Evolutionary conservation across 2,888 invertebrate genomes (phyloP).

Genomic region (Philopedon plagiatum): DNA sequence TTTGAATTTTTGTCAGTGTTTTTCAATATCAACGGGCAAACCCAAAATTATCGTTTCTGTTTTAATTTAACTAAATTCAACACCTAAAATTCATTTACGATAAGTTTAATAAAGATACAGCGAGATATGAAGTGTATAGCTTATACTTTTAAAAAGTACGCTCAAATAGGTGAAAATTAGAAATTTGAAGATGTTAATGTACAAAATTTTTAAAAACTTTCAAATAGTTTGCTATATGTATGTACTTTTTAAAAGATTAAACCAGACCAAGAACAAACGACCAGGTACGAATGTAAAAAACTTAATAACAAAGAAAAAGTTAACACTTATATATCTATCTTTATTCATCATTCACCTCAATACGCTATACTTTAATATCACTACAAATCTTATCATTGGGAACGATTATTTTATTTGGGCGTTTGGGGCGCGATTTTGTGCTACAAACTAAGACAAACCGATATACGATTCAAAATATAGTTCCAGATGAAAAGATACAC

Average conservation of each 20-base stretch:
- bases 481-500: no score
- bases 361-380: slow-evolving; percentile 36
- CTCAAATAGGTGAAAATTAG: no score
- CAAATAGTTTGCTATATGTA: neutral
- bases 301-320: slow-evolving; percentile 31
- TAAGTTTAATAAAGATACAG: neutral
- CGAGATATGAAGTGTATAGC: neutral
- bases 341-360: slow-evolving; percentile 26
- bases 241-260: neutral
- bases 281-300: slow-evolving; percentile 40
- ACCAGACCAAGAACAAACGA: neutral
- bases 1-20: no score
- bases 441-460: no score
- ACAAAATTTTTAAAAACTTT: neutral
- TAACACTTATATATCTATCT: slow-evolving; percentile 43
- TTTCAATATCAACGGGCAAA: no score
- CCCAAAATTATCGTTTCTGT: no score
- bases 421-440: neutral
- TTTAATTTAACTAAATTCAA: no score
- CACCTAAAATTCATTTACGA: no score
- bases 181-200: no score
- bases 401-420: neutral
- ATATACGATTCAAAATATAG: no score
- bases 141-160: neutral
- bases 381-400: slow-evolving; percentile 25